A percentile compares a stretch with the other conserved stretches of the same genome.
Evolutionary conservation across 2,888 invertebrate species (phyloP).

Genomic region (Galerucella calmariensis): DNA sequence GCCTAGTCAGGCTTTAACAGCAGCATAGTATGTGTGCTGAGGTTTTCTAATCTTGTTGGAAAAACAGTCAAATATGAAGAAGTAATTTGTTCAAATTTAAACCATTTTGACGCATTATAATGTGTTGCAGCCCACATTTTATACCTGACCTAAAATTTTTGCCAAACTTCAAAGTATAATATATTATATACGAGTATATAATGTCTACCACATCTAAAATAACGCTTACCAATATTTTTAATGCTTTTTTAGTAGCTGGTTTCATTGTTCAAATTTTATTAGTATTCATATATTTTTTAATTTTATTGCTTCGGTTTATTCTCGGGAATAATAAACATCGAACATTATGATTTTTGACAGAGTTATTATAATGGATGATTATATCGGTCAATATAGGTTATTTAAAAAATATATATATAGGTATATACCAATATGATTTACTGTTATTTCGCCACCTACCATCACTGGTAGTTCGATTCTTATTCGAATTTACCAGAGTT

Average conservation of each 20-base stretch:
- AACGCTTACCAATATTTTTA: slow-evolving; percentile 37
- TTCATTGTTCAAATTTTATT: slow-evolving; percentile 43
- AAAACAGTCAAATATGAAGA: no score
- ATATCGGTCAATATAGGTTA: slow-evolving; percentile 46
- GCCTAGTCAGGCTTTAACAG: no score
- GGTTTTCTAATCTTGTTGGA: no score
- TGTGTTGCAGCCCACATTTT: neutral
- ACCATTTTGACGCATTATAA: neutral
- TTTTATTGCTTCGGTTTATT: slow-evolving; percentile 43
- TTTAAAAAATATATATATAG: slow-evolving; percentile 38
- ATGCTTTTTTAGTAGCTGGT: slow-evolving; percentile 39
- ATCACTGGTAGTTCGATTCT: slow-evolving; percentile 57
- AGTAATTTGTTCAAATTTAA: no score
- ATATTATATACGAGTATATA: slow-evolving; percentile 18
- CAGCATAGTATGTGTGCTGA: no score
- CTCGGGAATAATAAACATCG: slow-evolving; percentile 45
- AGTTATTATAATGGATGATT: slow-evolving; percentile 46
- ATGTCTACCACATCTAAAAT: slow-evolving; percentile 23
- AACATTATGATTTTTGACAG: slow-evolving; percentile 44
- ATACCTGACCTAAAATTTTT: slow-evolving; percentile 4
- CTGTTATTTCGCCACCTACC: slow-evolving; percentile 56
- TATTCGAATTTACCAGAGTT: slow-evolving; percentile 52
- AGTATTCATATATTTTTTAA: slow-evolving; percentile 44
- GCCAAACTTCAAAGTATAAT: slow-evolving; percentile 16
- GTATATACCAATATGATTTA: slow-evolving; percentile 51